Evolutionary conservation across 2,888 invertebrate species (phyloP).

Genomic region (Lycophotia porphyrea): DNA sequence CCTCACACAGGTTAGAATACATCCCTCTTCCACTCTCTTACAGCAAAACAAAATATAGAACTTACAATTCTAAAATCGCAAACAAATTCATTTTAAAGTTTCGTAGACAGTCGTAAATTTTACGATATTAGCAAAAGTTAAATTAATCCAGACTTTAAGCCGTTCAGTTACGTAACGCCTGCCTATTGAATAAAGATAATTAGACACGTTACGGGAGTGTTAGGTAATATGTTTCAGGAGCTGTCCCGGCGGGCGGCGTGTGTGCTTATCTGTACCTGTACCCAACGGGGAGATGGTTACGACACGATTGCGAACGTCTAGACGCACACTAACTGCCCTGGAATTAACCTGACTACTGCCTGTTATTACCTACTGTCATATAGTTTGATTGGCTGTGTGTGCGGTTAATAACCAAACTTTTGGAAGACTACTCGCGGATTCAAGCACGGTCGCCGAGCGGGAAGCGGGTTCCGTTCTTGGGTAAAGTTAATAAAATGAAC

Average conservation of each 20-base stretch:
- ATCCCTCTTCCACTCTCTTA: not conserved
- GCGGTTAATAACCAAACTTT: not conserved
- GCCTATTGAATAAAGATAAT: conserved; percentile 5
- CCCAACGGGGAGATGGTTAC: not conserved
- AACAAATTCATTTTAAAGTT: conserved; percentile 4
- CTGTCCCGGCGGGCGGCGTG: not conserved
- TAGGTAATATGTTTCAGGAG: not conserved
- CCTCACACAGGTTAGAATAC: not conserved
- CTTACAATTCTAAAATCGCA: not conserved
- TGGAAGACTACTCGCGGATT: too few species aligned
- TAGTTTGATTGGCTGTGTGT: conserved; percentile 3
- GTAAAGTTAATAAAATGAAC: not conserved
- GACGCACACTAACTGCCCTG: conserved; percentile 10
- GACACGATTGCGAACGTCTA: conserved; percentile 19
- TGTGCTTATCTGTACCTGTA: not conserved
- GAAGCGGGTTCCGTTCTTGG: not conserved
- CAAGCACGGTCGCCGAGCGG: not conserved
- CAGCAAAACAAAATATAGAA: not conserved
- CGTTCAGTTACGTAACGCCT: not conserved
- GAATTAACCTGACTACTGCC: not conserved
- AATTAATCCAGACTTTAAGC: conserved; percentile 13
- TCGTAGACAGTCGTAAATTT: not conserved
- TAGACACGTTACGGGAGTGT: not conserved
- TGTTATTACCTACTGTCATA: conserved; percentile 12
- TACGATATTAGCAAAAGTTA: not conserved